Percentiles rank a stretch among this genome's conserved stretches.
These are phyloP conservation scores for Willowsia nigromaculata DNA, from an alignment of 2,888 invertebrate species.

Conservation along the genomic window DNA sequence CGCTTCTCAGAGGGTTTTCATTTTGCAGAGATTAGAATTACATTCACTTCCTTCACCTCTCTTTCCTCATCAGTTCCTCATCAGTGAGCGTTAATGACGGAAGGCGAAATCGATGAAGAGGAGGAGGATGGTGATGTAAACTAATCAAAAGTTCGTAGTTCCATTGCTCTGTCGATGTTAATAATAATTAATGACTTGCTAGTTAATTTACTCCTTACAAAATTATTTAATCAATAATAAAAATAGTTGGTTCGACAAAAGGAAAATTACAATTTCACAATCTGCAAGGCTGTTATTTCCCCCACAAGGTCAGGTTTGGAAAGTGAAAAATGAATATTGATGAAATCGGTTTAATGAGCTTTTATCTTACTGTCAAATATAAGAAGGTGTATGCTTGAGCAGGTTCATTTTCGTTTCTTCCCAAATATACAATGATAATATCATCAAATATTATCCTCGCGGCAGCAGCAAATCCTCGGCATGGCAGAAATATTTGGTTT, in stretches of 20 bases:
- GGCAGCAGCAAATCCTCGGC: background rate
- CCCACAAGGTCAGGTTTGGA: background rate
- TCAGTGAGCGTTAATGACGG: conserved; percentile 45
- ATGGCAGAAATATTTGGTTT: conserved; percentile 40
- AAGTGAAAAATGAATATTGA: too few relatives aligned
- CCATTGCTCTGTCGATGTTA: background rate
- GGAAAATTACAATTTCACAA: too few relatives aligned
- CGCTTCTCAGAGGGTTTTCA: background rate
- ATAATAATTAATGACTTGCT: background rate
- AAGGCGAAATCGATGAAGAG: conserved; percentile 6
- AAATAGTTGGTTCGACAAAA: background rate
- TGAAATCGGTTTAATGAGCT: background rate
- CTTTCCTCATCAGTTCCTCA: background rate
- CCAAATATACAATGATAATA: background rate
- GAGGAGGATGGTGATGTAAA: background rate
- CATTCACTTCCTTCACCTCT: background rate
- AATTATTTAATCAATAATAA: background rate
- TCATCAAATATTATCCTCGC: background rate
- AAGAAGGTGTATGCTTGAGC: too few relatives aligned
- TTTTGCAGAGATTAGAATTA: background rate
- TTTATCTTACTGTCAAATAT: background rate
- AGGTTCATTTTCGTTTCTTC: too few relatives aligned
- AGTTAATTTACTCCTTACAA: background rate
- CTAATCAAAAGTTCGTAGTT: background rate
- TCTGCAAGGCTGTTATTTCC: too few relatives aligned